Percentiles rank a stretch among this genome's conserved stretches.
These are phyloP conservation scores for Dicycla oo DNA, from an alignment of 2,888 invertebrate genomes.

Conservation along the genomic window DNA sequence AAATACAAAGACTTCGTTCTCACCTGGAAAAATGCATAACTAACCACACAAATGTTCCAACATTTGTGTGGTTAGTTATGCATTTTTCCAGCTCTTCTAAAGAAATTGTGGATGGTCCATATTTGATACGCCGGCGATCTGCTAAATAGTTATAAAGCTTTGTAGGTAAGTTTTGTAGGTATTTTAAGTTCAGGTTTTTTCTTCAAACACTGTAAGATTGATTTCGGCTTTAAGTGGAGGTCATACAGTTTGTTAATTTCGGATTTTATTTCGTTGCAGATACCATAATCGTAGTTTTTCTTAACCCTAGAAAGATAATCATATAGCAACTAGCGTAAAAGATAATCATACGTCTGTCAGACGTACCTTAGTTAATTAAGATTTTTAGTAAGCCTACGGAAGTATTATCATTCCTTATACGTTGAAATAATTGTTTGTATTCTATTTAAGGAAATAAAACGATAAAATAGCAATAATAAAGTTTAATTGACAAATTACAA, in stretches of 20 bases:
- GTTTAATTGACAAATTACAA: too few relatives aligned
- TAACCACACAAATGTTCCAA: too few relatives aligned
- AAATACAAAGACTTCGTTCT: conserved; percentile 32
- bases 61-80: conserved; percentile 28
- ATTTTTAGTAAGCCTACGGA: too few relatives aligned
- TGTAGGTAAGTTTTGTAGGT: conserved; percentile 28
- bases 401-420: too few relatives aligned
- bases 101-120: not conserved
- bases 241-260: conserved; percentile 37
- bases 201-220: conserved; percentile 5
- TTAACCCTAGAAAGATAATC: too few relatives aligned
- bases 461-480: too few relatives aligned
- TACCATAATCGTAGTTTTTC: conserved; percentile 19
- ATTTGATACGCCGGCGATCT: conserved; percentile 29
- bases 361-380: too few relatives aligned
- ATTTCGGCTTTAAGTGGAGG: conserved; percentile 38
- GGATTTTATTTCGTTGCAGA: conserved; percentile 37
- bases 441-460: too few relatives aligned
- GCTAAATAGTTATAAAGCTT: conserved; percentile 26
- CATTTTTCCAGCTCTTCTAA: conserved; percentile 41
- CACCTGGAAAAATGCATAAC: conserved; percentile 24
- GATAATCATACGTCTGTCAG: too few relatives aligned
- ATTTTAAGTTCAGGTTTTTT: conserved; percentile 22
- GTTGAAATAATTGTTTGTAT: too few relatives aligned
- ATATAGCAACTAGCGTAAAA: too few relatives aligned